A percentile compares a stretch with the other conserved stretches of the same genome.
Conservation (phyloP, 2,113 vertebrate species). For the Natator depressus region DNA sequence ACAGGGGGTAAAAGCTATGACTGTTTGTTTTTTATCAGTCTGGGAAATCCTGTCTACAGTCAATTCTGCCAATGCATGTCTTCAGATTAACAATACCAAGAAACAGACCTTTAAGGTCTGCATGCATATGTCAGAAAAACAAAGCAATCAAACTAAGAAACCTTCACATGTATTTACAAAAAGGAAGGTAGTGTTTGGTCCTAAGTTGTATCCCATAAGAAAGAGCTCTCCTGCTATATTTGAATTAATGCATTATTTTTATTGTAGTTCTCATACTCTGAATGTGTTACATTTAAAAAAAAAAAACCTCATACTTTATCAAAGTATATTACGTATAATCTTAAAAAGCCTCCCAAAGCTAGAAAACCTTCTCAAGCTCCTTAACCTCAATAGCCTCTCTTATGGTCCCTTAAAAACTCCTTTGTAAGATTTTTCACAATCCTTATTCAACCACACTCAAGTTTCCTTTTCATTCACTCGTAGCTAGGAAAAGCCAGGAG, state of each 20-base stretch:
- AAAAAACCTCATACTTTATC: not conserved
- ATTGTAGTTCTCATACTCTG: not conserved
- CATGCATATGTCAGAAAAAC: not conserved
- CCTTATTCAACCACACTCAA: not conserved
- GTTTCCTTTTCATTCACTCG: not conserved
- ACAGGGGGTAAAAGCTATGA: not conserved
- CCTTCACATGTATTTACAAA: not conserved
- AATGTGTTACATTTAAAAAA: too few species aligned
- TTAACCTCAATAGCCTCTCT: not conserved
- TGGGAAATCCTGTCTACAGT: not conserved
- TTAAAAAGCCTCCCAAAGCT: too few species aligned
- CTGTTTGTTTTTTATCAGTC: not conserved
- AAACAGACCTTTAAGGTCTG: not conserved
- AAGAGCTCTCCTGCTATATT: not conserved
- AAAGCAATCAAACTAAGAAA: not conserved
- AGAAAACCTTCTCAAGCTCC: not conserved
- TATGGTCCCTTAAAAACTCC: not conserved
- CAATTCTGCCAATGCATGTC: not conserved
- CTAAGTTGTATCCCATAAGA: not conserved
- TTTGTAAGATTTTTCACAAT: not conserved
- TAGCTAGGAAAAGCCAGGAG: not conserved
- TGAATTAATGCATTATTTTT: not conserved
- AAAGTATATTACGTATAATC: not conserved
- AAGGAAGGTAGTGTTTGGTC: not conserved
- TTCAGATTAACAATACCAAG: not conserved